phyloP scores from a whole-genome alignment of 1,140 invertebrate genomes.

The Drosophila melanogaster region Release_6_plus_ISO1_MT NT_033777.3:7793501-7794000 shows the following conservation, averaged over 20 bases:
- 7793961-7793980: constrained; percentile 2
- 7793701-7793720: too few species aligned
- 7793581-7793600: neutral
- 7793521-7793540: too few species aligned
- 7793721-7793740: too few species aligned
- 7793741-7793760: too few species aligned
- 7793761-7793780: too few species aligned
- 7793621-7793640: neutral
- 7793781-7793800: too few species aligned
- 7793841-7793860: neutral
- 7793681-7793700: neutral
- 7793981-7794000: constrained; percentile 14
- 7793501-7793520: too few species aligned
- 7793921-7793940: neutral
- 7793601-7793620: neutral
- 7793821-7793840: neutral
- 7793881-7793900: constrained; percentile 7
- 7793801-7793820: too few species aligned
- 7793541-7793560: too few species aligned
- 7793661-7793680: neutral
- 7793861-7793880: constrained; percentile 19
- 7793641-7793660: neutral
- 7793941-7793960: constrained; percentile 2
- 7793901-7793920: constrained; percentile 22
- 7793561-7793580: too few species aligned